A percentile compares a stretch with the other conserved stretches of the same genome.
Conservation (phyloP, 1,140 invertebrate species). For the Leptestheria dahalacensis region DNA sequence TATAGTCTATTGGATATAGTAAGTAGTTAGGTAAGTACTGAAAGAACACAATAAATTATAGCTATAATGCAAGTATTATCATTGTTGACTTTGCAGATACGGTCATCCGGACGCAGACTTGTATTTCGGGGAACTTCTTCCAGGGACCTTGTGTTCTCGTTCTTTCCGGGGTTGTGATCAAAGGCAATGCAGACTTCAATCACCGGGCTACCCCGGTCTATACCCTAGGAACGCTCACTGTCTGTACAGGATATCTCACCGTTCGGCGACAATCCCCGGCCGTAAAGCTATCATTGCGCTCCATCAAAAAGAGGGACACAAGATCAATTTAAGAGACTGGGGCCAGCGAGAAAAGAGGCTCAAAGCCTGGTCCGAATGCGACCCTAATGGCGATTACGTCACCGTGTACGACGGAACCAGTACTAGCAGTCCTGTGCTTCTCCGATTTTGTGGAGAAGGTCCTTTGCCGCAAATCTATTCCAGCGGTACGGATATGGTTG, state of each 20-base stretch:
- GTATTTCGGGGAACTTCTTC: conserved; percentile 57
- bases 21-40: no score
- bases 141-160: conserved; percentile 72
- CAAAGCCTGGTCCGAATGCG: conserved; percentile 64
- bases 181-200: conserved; percentile 66
- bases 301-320: not conserved
- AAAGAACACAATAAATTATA: no score
- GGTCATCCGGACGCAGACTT: not conserved
- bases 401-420: conserved; percentile 82
- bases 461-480: conserved; percentile 54
- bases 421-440: conserved; percentile 66
- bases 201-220: conserved; percentile 70
- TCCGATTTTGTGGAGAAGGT: conserved; percentile 77
- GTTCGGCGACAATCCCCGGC: conserved; percentile 2
- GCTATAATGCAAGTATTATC: no score
- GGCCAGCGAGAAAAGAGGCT: conserved; percentile 27
- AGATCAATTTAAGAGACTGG: conserved; percentile 11
- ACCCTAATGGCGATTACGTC: conserved; percentile 72
- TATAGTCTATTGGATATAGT: no score
- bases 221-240: conserved; percentile 72
- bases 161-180: conserved; percentile 78
- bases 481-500: conserved; percentile 66
- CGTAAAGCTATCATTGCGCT: not conserved
- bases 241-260: conserved; percentile 44
- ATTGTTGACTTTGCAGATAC: conserved; percentile 4